Evolutionary conservation across 2,797 vertebrate species (phyloP).

Genomic region (Thalassophryne amazonica): DNA sequence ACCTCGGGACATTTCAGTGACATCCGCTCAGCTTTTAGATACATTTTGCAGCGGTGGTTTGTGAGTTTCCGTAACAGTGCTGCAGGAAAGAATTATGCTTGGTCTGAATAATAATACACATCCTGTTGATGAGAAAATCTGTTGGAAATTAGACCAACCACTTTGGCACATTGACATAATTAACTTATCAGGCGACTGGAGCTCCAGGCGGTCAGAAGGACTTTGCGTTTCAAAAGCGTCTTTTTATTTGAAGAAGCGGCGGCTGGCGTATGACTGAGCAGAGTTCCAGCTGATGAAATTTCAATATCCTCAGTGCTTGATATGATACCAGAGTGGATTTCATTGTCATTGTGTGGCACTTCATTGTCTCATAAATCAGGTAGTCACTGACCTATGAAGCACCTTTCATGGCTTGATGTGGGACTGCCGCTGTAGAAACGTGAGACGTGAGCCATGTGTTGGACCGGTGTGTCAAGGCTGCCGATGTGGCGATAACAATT

Average conservation of each 20-base stretch:
- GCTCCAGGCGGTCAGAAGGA: constrained; percentile 29
- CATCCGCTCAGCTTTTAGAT: constrained; percentile 21
- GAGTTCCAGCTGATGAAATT: constrained; percentile 21
- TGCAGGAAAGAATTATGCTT: constrained; percentile 15
- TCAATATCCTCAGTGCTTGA: constrained; percentile 7
- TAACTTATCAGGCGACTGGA: constrained; percentile 38
- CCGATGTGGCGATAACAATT: constrained; percentile 68
- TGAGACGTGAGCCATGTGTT: constrained; percentile 47
- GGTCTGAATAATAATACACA: constrained; percentile 29
- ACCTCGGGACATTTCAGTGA: constrained; percentile 20
- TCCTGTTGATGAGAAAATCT: constrained; percentile 67
- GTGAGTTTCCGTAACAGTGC: constrained; percentile 22
- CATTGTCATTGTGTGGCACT: constrained; percentile 6
- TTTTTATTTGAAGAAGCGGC: background rate
- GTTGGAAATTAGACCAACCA: constrained; percentile 61
- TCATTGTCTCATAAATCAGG: constrained; percentile 40
- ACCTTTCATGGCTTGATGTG: constrained; percentile 21
- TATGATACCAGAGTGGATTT: background rate
- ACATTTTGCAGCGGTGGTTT: background rate
- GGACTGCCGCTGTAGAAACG: constrained; percentile 24
- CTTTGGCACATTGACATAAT: constrained; percentile 43
- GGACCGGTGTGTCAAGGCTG: constrained; percentile 55
- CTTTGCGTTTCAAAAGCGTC: background rate
- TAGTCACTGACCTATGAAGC: constrained; percentile 31
- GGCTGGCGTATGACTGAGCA: background rate